Evolutionary conservation across 2,113 vertebrate genomes (phyloP).

Genomic region (Notothenia coriiceps): DNA sequence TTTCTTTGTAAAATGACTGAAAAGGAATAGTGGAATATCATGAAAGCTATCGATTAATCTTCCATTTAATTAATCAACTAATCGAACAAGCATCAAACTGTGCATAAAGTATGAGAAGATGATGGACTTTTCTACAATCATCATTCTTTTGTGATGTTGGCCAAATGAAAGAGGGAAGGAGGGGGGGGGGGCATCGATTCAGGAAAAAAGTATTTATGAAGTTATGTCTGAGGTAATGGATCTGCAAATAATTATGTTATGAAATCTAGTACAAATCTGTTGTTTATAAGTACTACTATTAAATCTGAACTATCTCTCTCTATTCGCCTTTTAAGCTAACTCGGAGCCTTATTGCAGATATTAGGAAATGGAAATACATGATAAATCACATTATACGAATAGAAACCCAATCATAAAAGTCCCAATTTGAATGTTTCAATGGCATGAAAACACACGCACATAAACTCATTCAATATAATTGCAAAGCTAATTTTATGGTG

Average conservation of each 20-base stretch:
- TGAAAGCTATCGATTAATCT: not conserved
- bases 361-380: not conserved
- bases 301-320: not conserved
- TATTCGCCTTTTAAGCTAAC: not conserved
- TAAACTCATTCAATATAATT: constrained; percentile 65
- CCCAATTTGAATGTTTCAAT: constrained; percentile 53
- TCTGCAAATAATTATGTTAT: not conserved
- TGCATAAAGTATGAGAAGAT: not conserved
- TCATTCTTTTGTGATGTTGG: not conserved
- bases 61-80: not conserved
- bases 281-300: not conserved
- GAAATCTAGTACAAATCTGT: not conserved
- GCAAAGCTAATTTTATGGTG: constrained; percentile 74
- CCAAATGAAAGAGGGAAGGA: too few species aligned
- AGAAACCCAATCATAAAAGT: constrained; percentile 31
- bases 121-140: not conserved
- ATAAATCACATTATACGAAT: constrained; percentile 19
- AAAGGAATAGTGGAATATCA: not conserved
- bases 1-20: not conserved
- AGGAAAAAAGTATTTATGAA: too few species aligned
- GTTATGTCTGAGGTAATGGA: not conserved
- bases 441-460: constrained; percentile 43
- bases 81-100: not conserved
- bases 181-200: too few species aligned
- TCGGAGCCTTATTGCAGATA: constrained; percentile 3